Evolutionary conservation across 2,113 vertebrate species (phyloP).

Genomic region (Anarhynchus alexandrinus): DNA sequence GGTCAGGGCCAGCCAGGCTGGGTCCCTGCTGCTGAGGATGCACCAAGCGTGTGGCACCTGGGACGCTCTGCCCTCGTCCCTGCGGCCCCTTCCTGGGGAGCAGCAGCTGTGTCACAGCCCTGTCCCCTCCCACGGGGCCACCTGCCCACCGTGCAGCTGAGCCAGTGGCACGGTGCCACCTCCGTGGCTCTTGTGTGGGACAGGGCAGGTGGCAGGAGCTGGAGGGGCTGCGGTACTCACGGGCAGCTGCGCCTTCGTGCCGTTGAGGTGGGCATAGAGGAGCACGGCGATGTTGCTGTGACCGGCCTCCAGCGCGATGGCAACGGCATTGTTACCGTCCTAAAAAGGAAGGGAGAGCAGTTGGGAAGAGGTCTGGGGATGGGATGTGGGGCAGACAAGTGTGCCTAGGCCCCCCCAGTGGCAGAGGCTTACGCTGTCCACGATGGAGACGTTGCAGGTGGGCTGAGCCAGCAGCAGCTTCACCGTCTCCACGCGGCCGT

Average conservation of each 20-base stretch:
- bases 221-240: conserved; percentile 67
- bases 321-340: conserved; percentile 92
- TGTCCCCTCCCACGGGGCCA: rapidly evolving
- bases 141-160: background rate
- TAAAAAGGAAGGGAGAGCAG: conserved; percentile 13
- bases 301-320: conserved; percentile 88
- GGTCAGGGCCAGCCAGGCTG: background rate
- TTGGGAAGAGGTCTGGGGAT: background rate
- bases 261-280: conserved; percentile 84
- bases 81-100: background rate
- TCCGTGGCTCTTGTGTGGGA: rapidly evolving
- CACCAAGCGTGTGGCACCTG: rapidly evolving
- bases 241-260: conserved; percentile 48
- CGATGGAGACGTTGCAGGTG: conserved; percentile 81
- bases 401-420: rapidly evolving
- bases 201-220: background rate
- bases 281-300: conserved; percentile 90
- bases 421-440: conserved; percentile 83
- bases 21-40: background rate
- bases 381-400: rapidly evolving
- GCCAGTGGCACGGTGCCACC: rapidly evolving
- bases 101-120: background rate
- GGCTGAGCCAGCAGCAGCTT: conserved; percentile 86
- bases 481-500: conserved; percentile 86
- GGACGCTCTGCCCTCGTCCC: background rate